Base-by-base conservation (phyloP, 2,113 vertebrate species). In the Mustelus asterias region DNA sequence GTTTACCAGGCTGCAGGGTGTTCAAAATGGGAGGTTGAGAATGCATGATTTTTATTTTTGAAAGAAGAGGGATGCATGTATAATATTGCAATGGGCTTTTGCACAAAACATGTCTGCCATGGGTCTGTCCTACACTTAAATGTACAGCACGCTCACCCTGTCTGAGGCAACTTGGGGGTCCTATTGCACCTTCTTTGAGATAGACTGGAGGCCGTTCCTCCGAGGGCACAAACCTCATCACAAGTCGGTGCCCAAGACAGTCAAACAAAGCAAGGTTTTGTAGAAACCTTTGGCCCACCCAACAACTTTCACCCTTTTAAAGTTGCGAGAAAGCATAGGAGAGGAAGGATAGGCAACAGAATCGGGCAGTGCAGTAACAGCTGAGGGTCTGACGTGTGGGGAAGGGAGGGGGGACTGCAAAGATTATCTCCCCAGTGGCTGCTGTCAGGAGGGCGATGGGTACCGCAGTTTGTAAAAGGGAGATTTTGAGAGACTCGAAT, bases 1-100 rank as follows among this genome's bases (percentile, higher is more conserved):
- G 67, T 72, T 72, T 14, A 95, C 24, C 24, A 72, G 44, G 69
- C 41, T 72, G 4, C 70, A 3, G 37, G 65, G 14, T 70, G 24
- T 72, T 95, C 37, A 95, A 95, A 95, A 76, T 26, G 20, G 69
- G 29, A 72, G 41, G 14, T 33, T 72, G 94, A 11, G 26, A 95
- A 70, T 95, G 94, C 94, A 95, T 72, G 94, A 95, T 95, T 33
- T 54, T 10, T 95, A 18, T 63, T 16, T 60, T 63, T 29, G 20
- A 0, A 54, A 90, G 63, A 90, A 54, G 88, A 54, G 29, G 8
- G 54, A 2, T 60, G 88, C 14, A 33, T 90, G 11, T 63, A 33
- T 14, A 63, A 13, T 13, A 60, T 13, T 58, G 48, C 54, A 26
- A 90, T 33, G 16, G 54, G 13, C 89, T 60, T n/a, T 93, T 93